Evolutionary conservation across 1,140 invertebrate species (phyloP).

Genomic region (Drosophila serrata): DNA sequence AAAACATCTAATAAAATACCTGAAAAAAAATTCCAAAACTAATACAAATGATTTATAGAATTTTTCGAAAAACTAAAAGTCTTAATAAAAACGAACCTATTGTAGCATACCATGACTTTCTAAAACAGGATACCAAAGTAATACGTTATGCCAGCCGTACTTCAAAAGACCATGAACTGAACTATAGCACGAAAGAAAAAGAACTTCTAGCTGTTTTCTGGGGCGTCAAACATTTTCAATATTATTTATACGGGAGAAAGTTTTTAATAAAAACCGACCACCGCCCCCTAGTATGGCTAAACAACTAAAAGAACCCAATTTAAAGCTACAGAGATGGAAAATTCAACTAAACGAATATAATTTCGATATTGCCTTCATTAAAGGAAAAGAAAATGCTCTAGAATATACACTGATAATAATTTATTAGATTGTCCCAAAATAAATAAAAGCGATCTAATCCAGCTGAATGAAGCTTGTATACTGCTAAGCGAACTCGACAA

Average conservation of each 20-base stretch:
- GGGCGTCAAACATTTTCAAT: not conserved
- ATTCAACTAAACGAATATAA: not conserved
- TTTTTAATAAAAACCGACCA: conserved; percentile 9
- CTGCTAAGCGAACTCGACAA: too few relatives aligned
- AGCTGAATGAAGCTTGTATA: too few relatives aligned
- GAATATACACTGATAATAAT: not conserved
- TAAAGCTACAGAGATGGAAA: not conserved
- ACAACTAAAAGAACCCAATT: not conserved
- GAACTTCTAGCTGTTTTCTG: not conserved
- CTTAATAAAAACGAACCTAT: too few relatives aligned
- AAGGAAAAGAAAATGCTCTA: not conserved
- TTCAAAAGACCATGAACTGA: not conserved
- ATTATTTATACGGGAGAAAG: not conserved
- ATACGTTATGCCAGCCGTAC: conserved; percentile 12
- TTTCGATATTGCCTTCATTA: not conserved
- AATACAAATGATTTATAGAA: not conserved
- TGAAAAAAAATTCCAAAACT: not conserved
- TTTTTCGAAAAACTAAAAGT: not conserved
- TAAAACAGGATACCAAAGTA: too few relatives aligned
- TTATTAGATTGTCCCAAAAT: too few relatives aligned
- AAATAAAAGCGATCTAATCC: too few relatives aligned
- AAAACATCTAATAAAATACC: too few relatives aligned
- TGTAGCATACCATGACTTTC: not conserved
- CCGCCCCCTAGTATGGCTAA: not conserved
- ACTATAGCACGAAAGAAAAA: too few relatives aligned